phyloP scores from a whole-genome alignment of 1,140 invertebrate species.

The Drosophila obscura region DNA sequence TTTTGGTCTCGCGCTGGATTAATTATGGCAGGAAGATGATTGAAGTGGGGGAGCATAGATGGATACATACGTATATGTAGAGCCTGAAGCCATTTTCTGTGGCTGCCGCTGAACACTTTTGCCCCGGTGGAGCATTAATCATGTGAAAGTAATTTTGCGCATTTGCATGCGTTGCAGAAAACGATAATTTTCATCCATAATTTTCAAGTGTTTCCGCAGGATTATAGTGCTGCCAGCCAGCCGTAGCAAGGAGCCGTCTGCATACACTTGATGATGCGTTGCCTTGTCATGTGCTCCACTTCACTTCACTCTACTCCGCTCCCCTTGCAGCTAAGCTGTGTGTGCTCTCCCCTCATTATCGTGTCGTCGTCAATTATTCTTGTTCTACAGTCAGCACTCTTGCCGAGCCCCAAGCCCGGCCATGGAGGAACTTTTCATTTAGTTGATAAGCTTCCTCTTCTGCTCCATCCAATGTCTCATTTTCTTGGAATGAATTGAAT shows the following conservation, averaged over 20 bases:
- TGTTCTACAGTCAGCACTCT: slow-evolving; percentile 51
- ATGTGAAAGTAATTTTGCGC: slow-evolving; percentile 79
- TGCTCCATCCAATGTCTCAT: slow-evolving; percentile 29
- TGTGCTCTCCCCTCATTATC: slow-evolving; percentile 68
- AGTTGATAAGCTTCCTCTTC: slow-evolving; percentile 68
- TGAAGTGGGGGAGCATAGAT: slow-evolving; percentile 1
- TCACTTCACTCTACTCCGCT: too few relatives aligned
- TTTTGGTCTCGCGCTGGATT: slow-evolving; percentile 25
- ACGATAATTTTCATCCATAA: slow-evolving; percentile 81
- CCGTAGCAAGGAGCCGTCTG: slow-evolving; percentile 27
- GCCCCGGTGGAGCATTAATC: slow-evolving; percentile 65
- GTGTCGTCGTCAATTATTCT: slow-evolving; percentile 77
- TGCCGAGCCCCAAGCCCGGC: slow-evolving; percentile 26
- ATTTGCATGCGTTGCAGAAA: slow-evolving; percentile 81
- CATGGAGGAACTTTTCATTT: slow-evolving; percentile 65
- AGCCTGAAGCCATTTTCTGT: slow-evolving; percentile 14
- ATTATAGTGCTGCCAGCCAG: slow-evolving; percentile 31
- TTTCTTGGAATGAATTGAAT: too few relatives aligned
- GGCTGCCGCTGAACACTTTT: slow-evolving; percentile 27
- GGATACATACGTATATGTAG: too few relatives aligned
- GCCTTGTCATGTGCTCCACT: slow-evolving; percentile 44
- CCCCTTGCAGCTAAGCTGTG: not conserved
- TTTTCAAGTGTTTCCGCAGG: slow-evolving; percentile 81
- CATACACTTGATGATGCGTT: slow-evolving; percentile 48
- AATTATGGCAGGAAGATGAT: slow-evolving; percentile 43